Evolutionary conservation across 1,140 invertebrate genomes (phyloP), one percentile per base, ranked within the genome.

Genomic region (Metopolophium dirhodum): DNA sequence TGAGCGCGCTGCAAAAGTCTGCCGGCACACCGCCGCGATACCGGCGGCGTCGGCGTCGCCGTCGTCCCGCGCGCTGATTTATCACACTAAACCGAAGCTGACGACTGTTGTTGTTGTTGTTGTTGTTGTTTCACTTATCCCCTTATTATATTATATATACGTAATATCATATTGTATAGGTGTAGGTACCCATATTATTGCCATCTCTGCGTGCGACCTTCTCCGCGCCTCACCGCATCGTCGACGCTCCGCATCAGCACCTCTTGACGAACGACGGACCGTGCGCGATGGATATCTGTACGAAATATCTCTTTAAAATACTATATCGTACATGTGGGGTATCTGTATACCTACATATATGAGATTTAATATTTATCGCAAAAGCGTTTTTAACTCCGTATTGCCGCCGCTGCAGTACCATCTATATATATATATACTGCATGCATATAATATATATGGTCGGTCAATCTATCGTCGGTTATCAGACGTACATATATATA

Each of bases 1-100:
- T 30, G 88, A 88, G 47, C 87, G 87, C 87, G 87, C 61, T 77
- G 61, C 86, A 88, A 88, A 88, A 88, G 87, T 88, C 87, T 88
- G 49, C 87, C 87, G 49, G 47, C 45, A 47, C 61, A 6, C 14
- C 30, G 61, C 61, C 61, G 61, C 61, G 61, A 77, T n/a, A 77
- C 41, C 85, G 26, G n/a, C 47, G 30, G 11, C 51, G 51, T 54
- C 51, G 61, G 30, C 61, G 61, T 14, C 61, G 61, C 11, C 61
- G 61, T 77, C 61, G 61, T 77, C 41, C 86, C 41, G 30, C 45
- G 86, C 88, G 88, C 88, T 61, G 88, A 90, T 90, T 90, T 90
- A 90, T 90, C 51, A 61, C 88, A 30, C 37, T 45, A 30, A 45
- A 90, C 88, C 37, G 54, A 90, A 61, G 37, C 88, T 41, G 54